phyloP scores from a whole-genome alignment of 2,797 vertebrate genomes.

The Peromyscus eremicus region DNA sequence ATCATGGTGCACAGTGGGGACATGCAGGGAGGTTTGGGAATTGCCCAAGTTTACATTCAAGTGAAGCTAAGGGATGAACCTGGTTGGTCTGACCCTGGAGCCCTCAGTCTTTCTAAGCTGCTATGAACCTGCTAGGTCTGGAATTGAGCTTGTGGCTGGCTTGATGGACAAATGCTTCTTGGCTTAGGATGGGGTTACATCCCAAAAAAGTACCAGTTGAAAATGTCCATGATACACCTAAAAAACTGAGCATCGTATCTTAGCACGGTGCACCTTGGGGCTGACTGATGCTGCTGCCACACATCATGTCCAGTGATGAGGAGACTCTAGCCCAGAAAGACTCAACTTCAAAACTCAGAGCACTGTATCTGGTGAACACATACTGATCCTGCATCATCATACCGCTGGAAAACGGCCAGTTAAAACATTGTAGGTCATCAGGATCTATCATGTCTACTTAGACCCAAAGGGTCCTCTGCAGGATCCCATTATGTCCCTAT shows the following conservation, averaged over 20 bases:
- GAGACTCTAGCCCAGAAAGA: neutral
- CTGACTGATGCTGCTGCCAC: neutral
- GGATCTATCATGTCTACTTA: neutral
- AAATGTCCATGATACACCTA: neutral
- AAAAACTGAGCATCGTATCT: neutral
- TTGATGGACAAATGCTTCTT: neutral
- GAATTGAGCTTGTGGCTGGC: neutral
- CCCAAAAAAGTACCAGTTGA: neutral
- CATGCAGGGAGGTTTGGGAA: neutral
- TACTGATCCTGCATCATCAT: neutral
- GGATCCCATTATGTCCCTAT: neutral
- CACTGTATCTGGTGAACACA: neutral
- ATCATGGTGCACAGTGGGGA: accelerated
- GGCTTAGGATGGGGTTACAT: neutral
- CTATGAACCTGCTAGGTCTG: neutral
- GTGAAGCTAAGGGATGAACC: neutral
- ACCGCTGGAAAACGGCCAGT: neutral
- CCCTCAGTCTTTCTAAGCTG: neutral
- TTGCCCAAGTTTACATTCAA: neutral
- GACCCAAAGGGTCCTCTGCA: neutral
- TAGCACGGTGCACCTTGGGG: neutral
- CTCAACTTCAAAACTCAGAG: too few species aligned
- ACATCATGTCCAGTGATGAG: too few species aligned
- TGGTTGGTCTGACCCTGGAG: neutral
- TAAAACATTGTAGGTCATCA: neutral